Conservation (phyloP, 1,140 invertebrate genomes). For the Oedothorax gibbosus region DNA sequence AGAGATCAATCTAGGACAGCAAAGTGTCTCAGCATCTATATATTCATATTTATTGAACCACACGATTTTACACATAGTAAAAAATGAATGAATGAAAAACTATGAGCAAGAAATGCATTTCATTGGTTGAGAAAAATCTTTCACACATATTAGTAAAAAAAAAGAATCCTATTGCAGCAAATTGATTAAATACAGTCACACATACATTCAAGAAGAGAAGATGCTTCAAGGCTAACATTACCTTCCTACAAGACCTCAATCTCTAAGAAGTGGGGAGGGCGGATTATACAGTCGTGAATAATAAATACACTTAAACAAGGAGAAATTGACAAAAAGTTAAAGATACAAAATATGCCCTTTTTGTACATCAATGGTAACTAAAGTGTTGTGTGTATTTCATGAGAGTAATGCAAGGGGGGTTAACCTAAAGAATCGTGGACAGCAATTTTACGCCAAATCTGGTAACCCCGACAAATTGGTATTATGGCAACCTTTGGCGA, state of each 20-base stretch:
- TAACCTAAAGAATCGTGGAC: background rate
- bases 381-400: conserved; percentile 54
- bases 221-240: too few relatives aligned
- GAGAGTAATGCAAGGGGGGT: conserved; percentile 53
- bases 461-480: too few relatives aligned
- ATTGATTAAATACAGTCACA: conserved; percentile 8
- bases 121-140: conserved; percentile 37
- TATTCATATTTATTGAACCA: conserved; percentile 54
- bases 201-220: conserved; percentile 1
- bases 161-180: background rate
- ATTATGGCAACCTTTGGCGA: too few relatives aligned
- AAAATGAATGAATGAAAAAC: conserved; percentile 54
- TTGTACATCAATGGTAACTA: conserved; percentile 56
- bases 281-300: conserved; percentile 14
- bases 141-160: conserved; percentile 52
- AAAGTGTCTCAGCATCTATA: conserved; percentile 39
- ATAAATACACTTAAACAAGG: conserved; percentile 36
- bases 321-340: conserved; percentile 48
- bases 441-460: too few relatives aligned
- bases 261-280: too few relatives aligned
- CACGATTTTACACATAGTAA: conserved; percentile 53
- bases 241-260: too few relatives aligned
- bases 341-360: conserved; percentile 58
- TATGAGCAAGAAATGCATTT: conserved; percentile 57
- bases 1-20: conserved; percentile 49